Conservation (phyloP, 2,888 invertebrate species). For the Erannis defoliaria region DNA sequence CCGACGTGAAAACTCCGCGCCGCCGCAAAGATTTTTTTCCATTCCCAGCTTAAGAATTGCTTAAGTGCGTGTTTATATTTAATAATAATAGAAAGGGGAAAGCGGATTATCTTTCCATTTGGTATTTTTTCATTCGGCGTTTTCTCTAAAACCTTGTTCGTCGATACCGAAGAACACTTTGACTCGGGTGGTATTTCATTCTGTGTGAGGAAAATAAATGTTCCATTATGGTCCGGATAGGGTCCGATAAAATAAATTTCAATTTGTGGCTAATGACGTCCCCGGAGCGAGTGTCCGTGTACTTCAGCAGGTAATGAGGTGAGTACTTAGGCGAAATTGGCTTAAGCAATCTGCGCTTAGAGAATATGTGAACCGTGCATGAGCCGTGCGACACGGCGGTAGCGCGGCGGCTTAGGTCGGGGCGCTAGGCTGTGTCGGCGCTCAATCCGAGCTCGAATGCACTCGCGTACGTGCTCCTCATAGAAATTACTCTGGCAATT, state of each 20-base stretch:
- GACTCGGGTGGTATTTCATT: slow-evolving; percentile 46
- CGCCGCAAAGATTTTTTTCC: slow-evolving; percentile 66
- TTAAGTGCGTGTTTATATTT: slow-evolving; percentile 70
- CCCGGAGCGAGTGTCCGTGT: slow-evolving; percentile 69
- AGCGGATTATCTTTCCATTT: slow-evolving; percentile 58
- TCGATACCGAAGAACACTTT: slow-evolving; percentile 40
- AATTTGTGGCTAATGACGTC: slow-evolving; percentile 77
- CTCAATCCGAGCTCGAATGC: slow-evolving; percentile 72
- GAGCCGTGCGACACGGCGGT: slow-evolving; percentile 49
- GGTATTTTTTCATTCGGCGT: slow-evolving; percentile 46
- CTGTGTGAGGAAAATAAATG: slow-evolving; percentile 59
- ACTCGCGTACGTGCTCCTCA: slow-evolving; percentile 82
- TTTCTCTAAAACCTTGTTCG: slow-evolving; percentile 34
- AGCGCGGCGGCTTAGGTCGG: slow-evolving; percentile 12
- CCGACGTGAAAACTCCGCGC: slow-evolving; percentile 69
- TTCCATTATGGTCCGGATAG: slow-evolving; percentile 61
- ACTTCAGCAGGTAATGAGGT: slow-evolving; percentile 70
- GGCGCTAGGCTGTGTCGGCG: slow-evolving; percentile 45
- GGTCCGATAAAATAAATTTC: slow-evolving; percentile 75
- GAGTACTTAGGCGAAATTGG: slow-evolving; percentile 78
- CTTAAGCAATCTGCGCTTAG: slow-evolving; percentile 71
- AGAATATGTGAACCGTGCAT: slow-evolving; percentile 57
- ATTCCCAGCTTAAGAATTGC: slow-evolving; percentile 66
- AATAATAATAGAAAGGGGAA: slow-evolving; percentile 61
- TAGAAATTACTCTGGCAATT: slow-evolving; percentile 81